Conservation (phyloP, 2,797 vertebrate species). For the Pampus argenteus region DNA sequence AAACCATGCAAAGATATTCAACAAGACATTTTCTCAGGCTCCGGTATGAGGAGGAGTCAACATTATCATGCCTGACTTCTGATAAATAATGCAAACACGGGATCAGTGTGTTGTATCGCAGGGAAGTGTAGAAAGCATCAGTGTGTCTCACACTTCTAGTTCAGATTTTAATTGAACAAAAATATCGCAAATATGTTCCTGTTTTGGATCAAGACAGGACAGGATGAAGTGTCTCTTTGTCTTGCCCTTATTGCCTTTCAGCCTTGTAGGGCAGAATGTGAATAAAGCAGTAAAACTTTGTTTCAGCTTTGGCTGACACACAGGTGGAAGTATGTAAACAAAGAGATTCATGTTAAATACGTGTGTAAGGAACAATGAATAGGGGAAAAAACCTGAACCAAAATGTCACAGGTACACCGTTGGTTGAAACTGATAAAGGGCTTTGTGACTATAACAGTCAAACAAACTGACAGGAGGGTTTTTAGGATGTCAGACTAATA, state of each 20-base stretch:
- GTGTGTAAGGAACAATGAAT: constrained; percentile 4
- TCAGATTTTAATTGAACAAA: too few species aligned
- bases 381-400: neutral
- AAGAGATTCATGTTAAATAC: neutral
- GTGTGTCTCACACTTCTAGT: too few species aligned
- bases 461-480: neutral
- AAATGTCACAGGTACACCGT: constrained; percentile 7
- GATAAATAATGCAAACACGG: neutral
- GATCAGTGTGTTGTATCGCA: too few species aligned
- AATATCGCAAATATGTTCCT: too few species aligned
- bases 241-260: too few species aligned
- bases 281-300: neutral
- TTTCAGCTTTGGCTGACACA: neutral
- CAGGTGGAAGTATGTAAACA: neutral
- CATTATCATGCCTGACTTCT: neutral
- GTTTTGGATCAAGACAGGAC: neutral
- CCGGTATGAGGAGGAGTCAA: neutral
- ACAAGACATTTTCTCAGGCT: neutral
- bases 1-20: too few species aligned
- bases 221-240: neutral
- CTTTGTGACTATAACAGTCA: neutral
- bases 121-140: too few species aligned
- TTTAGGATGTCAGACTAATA: neutral
- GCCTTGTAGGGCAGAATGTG: neutral
- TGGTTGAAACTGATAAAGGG: neutral